phyloP scores from a whole-genome alignment of 1,140 invertebrate genomes.

The Zaprionus inermis region DNA sequence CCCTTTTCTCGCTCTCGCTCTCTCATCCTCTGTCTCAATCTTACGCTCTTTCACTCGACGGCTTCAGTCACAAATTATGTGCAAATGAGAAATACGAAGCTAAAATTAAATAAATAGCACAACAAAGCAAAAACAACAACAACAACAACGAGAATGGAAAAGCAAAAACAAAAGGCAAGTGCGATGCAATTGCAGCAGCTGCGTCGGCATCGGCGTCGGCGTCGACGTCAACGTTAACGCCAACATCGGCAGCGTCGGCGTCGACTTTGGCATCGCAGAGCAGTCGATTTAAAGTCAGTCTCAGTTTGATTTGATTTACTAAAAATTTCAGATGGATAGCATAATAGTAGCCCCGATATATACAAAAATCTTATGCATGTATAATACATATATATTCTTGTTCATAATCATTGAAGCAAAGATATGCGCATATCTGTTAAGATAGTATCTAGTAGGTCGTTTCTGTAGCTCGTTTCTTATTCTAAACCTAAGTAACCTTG shows the following conservation, averaged over 20 bases:
- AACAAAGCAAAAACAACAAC: slow-evolving; percentile 45
- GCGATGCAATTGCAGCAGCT: slow-evolving; percentile 31
- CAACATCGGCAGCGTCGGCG: not conserved
- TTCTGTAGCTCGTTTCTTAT: no score
- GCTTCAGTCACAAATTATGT: slow-evolving; percentile 60
- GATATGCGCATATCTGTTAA: no score
- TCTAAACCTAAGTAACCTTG: no score
- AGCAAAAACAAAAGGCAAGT: slow-evolving; percentile 50
- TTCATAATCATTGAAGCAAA: no score
- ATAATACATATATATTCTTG: not conserved
- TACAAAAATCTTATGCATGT: not conserved
- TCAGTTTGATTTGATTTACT: slow-evolving; percentile 4
- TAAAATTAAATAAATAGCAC: slow-evolving; percentile 72
- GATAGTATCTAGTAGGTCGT: no score
- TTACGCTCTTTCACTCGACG: not conserved
- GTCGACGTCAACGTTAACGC: not conserved
- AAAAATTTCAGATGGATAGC: not conserved
- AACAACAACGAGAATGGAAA: slow-evolving; percentile 11
- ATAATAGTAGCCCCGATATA: not conserved
- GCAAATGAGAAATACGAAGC: slow-evolving; percentile 65
- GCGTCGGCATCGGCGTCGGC: not conserved
- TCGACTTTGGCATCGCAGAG: not conserved
- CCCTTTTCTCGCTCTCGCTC: not conserved
- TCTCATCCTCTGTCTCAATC: not conserved
- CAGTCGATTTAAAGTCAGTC: not conserved